Evolutionary conservation across 1,140 invertebrate genomes (phyloP), one percentile per base, ranked within the genome.

Genomic region (Drosophila punjabiensis): DNA sequence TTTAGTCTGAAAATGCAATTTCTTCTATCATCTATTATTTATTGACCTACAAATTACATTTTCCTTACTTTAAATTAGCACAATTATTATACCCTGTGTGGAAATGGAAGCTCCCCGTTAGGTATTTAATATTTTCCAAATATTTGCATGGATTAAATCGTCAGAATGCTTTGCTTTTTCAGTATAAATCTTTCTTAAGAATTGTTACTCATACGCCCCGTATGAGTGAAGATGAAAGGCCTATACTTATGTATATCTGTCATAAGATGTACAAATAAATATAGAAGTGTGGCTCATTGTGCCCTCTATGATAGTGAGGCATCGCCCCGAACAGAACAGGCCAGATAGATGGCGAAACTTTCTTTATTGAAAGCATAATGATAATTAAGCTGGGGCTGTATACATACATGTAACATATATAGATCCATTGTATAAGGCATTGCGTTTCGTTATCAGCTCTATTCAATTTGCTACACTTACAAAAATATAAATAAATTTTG

Each of bases 391-490:
- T 35, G 10, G 18, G 37, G 24, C 24, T 16, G 18, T 53, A 45
- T 28, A 16, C 47, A 28, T 28, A 30, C n/a, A 30, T 20, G 66
- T n/a, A 68, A 16, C 47, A 50, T 28, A 30, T 30, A 30, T 20
- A 70, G 24, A 68, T 67, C 18, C 39, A 41, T 39, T 28, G 9
- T 7, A 41, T 68, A 65, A 48, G 37, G 62, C 47, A 53, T 68
- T 75, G 39, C 16, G 28, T 18, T 52, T 47, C 60, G 71, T 83
- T 84, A 80, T 76, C 67, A 56, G 48, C 65, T 43, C 53, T 50
- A 80, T 84, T 71, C 69, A 56, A 84, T 79, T 70, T 53, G 58
- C 60, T 60, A 47, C 56, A 53, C 16, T 13, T 53, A 7, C 28
- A 53, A 16, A 28, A 50, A 50, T 50, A 9, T 9, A 14, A 5